These are phyloP conservation scores for Drosophila neocordata DNA, from an alignment of 1,140 invertebrate species.

Conservation along the genomic window DNA sequence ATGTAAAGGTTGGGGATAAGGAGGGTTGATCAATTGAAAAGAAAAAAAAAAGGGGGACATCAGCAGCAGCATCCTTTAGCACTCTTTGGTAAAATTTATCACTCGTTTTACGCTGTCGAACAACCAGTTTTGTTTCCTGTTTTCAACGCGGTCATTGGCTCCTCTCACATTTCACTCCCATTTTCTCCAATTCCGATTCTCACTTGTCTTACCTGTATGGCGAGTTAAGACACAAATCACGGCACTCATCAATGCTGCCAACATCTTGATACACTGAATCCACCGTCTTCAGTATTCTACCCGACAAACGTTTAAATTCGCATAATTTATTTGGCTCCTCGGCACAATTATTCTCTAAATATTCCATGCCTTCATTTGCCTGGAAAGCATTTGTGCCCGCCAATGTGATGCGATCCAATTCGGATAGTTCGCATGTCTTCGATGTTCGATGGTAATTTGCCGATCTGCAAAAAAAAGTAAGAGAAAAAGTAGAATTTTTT, in stretches of 20 bases:
- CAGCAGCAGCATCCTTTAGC: conserved; percentile 9
- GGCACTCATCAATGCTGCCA: conserved; percentile 92
- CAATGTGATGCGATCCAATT: conserved; percentile 94
- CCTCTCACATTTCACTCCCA: conserved; percentile 12
- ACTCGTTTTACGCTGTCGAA: conserved; percentile 13
- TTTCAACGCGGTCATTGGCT: conserved; percentile 17
- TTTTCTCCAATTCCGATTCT: background rate
- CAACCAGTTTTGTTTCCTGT: conserved; percentile 16
- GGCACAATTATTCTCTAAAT: conserved; percentile 95
- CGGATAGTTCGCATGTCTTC: conserved; percentile 92
- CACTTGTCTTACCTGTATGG: conserved; percentile 85
- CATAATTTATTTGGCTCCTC: conserved; percentile 95
- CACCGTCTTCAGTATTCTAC: conserved; percentile 95
- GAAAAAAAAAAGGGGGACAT: too few species aligned
- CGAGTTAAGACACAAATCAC: conserved; percentile 93
- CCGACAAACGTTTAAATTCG: conserved; percentile 94
- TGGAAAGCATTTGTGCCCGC: conserved; percentile 90
- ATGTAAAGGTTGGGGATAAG: background rate
- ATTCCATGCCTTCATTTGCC: conserved; percentile 89
- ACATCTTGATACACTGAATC: conserved; percentile 96
- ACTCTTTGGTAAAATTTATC: conserved; percentile 6
- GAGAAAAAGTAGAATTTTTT: background rate
- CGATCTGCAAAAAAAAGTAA: conserved; percentile 86
- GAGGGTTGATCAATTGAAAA: background rate
- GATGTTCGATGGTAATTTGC: conserved; percentile 93